Base-by-base conservation (phyloP, 2,888 invertebrate genomes). In the Nymphalis polychloros region DNA sequence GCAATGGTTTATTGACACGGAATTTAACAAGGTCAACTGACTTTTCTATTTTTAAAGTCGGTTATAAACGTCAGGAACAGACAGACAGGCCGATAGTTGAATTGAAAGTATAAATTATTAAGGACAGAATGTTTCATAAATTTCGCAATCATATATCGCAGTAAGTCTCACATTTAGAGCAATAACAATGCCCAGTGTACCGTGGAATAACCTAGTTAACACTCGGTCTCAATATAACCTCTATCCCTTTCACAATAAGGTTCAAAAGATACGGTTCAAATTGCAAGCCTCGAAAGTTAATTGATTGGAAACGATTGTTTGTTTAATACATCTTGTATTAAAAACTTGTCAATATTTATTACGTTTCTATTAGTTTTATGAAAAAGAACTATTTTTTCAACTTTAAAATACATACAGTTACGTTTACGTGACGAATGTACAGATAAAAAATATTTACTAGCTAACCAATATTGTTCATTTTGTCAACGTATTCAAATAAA, bases 291-390 rank as follows among this genome's bases (percentile, higher is more conserved):
- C 27, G n/a, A 17, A 48, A 48, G n/a, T 23, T 23, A 60, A 65
- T 65, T 52, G 59, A 27, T 50, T 59, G 23, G 65, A 65, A 65
- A 65, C 65, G 59, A 23, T 20, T 20, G 52, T 41, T 65, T 65
- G 23, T 59, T 50, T n/a, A 64, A 49, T 64, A 47, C 59, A n/a
- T 53, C 31, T 48, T 19, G 64, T 59, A 59, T 59, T 64, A 59
- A 23, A n/a, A 64, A 17, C 48, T 47, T 64, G 19, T 46, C 27
- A 49, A 27, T 57, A 41, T 35, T 13, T 19, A 41, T 57, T 31
- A 31, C 35, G 35, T 31, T 57, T 57, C 35, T 55, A 31, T n/a
- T n/a, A 8, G 27, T 55, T 17, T 17, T 31, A 35, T 35, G 3
- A 31, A 10, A 23, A 13, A 23, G 8, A 23, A 1, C 27, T 13